Evolutionary conservation across 2,888 invertebrate genomes (phyloP).

Genomic region (Idaea dimidiata): DNA sequence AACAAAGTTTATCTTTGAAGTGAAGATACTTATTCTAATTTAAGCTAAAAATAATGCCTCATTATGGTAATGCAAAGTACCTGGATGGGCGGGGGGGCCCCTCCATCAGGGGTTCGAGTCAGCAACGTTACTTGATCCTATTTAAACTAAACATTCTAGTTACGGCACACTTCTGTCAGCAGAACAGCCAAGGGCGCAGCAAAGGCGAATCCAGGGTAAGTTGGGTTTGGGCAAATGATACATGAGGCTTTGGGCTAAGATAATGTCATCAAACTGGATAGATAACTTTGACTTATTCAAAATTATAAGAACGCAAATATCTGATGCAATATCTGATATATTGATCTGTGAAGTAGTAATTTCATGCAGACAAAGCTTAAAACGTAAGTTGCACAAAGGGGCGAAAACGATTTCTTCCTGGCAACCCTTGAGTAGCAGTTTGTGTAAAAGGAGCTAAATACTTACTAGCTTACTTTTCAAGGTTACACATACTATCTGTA

Average conservation of each 20-base stretch:
- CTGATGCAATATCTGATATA: no score
- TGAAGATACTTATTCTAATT: background rate
- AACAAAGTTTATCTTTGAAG: background rate
- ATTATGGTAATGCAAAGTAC: background rate
- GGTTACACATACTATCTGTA: no score
- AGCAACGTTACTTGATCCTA: conserved; percentile 1
- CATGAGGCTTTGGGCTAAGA: background rate
- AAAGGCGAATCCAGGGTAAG: background rate
- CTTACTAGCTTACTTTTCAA: no score
- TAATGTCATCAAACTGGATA: background rate
- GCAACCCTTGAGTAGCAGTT: no score
- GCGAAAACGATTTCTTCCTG: no score
- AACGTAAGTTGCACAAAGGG: no score
- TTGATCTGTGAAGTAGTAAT: no score
- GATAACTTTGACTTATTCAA: no score
- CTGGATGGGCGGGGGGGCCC: background rate
- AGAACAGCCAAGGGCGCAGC: background rate
- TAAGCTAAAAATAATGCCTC: background rate
- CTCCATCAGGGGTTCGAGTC: background rate
- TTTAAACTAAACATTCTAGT: conserved; percentile 1
- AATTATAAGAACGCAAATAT: no score
- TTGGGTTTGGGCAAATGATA: background rate
- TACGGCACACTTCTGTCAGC: background rate
- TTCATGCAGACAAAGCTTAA: no score
- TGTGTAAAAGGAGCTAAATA: no score